phyloP scores from a whole-genome alignment of 2,797 vertebrate genomes.

The Gephyroberyx darwinii region DNA sequence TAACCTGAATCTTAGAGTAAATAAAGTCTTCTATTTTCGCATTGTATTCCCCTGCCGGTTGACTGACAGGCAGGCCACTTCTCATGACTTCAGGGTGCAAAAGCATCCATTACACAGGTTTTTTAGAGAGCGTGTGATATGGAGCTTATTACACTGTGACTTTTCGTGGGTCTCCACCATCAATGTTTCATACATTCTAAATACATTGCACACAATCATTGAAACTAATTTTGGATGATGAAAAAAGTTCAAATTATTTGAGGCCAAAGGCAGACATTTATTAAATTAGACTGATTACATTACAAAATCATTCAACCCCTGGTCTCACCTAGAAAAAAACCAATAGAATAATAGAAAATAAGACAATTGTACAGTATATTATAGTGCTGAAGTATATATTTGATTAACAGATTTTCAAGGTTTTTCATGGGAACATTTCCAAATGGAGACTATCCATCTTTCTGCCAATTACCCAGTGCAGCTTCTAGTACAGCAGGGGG shows the following conservation, averaged over 20 bases:
- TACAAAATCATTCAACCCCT: conserved; percentile 16
- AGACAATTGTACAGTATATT: conserved; percentile 6
- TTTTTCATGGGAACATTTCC: conserved; percentile 41
- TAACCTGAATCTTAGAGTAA: neutral
- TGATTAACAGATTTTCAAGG: conserved; percentile 49
- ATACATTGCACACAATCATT: neutral
- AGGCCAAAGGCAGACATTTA: conserved; percentile 19
- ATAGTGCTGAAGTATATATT: conserved; percentile 29
- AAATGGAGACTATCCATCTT: neutral
- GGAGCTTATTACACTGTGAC: too few relatives aligned
- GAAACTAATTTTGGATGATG: neutral
- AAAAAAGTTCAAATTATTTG: neutral
- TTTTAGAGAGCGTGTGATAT: too few relatives aligned
- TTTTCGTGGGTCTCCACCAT: too few relatives aligned
- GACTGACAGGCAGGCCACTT: conserved; percentile 24
- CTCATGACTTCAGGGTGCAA: conserved; percentile 34
- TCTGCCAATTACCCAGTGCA: neutral
- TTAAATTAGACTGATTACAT: conserved; percentile 35
- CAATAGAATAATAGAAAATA: conserved; percentile 67
- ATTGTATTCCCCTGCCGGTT: conserved; percentile 6
- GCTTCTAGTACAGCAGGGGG: neutral
- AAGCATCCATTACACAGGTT: conserved; percentile 1
- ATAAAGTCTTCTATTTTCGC: conserved; percentile 1
- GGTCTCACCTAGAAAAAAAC: neutral
- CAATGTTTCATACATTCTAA: neutral